Evolutionary conservation across 2,888 invertebrate genomes (phyloP), one percentile per base, ranked within the genome.

Genomic region (Pammene fasciana): DNA sequence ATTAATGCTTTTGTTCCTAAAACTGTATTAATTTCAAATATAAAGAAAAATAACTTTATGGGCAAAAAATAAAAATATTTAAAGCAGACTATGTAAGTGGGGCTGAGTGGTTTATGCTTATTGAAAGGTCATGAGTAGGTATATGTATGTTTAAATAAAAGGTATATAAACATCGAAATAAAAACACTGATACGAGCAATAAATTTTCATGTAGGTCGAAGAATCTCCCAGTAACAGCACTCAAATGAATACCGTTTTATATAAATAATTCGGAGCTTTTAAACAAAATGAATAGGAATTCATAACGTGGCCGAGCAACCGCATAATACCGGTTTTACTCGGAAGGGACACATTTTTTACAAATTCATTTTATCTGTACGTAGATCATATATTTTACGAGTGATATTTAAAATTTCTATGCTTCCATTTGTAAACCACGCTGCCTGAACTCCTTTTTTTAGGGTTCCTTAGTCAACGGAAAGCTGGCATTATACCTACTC

Each of bases 261-360:
- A 65, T 60, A 70, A 59, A 65, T 65, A 46, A 59, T 60, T 65
- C 54, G 38, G 59, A 41, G 65, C 59, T 70, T 65, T 65, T 65
- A 60, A 70, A 65, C 59, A 70, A 65, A 65, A 65, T 65, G 70
- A 70, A 70, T 65, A 70, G 70, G 56, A 65, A 65, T 65, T 65
- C 70, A 70, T 70, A 65, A 70, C 59, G 65, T 48, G 59, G 65
- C 46, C 65, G 65, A 57, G 65, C 43, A 65, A 45, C 59, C 59
- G 59, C 65, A 59, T 60, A 65, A 70, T 57, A 38, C 54, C 18
- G 38, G 36, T 45, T 34, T 18, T 46, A 5, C 41, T 59, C 38
- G 54, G 48, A 59, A 34, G 65, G 54, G 65, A 16, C 48, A 55
- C 55, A 38, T 70, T 70, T 70, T 26, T 65, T 65, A 18, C 38